A percentile compares a stretch with the other conserved stretches of the same genome.
Evolutionary conservation across 2,113 vertebrate genomes (phyloP).

Genomic region (Gambusia holbrooki): DNA sequence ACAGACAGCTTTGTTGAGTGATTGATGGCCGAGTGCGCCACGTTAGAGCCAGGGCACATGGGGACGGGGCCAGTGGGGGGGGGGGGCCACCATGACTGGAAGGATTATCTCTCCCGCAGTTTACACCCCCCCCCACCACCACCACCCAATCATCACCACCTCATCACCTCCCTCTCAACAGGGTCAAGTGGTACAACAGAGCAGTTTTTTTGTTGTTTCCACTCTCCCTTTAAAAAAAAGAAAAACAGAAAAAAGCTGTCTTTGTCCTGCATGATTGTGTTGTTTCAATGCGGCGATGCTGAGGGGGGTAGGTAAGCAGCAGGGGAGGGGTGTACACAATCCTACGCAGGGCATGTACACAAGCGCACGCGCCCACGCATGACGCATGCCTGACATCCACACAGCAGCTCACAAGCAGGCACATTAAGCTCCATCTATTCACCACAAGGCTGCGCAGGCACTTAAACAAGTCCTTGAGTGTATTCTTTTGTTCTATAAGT

Average conservation of each 20-base stretch:
- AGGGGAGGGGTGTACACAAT: conserved; percentile 23
- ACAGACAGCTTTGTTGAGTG: conserved; percentile 83
- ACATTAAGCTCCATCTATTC: conserved; percentile 25
- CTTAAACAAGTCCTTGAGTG: conserved; percentile 64
- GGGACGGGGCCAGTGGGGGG: conserved; percentile 13
- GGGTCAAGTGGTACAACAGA: conserved; percentile 82
- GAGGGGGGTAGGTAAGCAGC: background rate
- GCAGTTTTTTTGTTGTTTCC: conserved; percentile 68
- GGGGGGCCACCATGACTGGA: conserved; percentile 55
- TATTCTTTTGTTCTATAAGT: conserved; percentile 64
- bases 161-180: conserved; percentile 28
- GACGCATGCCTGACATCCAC: conserved; percentile 59
- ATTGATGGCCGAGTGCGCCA: conserved; percentile 79
- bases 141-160: conserved; percentile 32
- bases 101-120: conserved; percentile 75
- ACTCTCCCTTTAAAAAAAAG: conserved; percentile 4
- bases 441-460: conserved; percentile 48
- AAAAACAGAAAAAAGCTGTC: conserved; percentile 24
- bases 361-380: conserved; percentile 65
- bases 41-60: conserved; percentile 55
- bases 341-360: conserved; percentile 68
- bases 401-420: conserved; percentile 22
- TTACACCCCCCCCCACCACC: conserved; percentile 27
- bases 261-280: conserved; percentile 71
- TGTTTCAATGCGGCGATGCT: conserved; percentile 55